Evolutionary conservation across 2,113 vertebrate species (phyloP), one percentile per base, ranked within the genome.

Genomic region (Serilophus lunatus): DNA sequence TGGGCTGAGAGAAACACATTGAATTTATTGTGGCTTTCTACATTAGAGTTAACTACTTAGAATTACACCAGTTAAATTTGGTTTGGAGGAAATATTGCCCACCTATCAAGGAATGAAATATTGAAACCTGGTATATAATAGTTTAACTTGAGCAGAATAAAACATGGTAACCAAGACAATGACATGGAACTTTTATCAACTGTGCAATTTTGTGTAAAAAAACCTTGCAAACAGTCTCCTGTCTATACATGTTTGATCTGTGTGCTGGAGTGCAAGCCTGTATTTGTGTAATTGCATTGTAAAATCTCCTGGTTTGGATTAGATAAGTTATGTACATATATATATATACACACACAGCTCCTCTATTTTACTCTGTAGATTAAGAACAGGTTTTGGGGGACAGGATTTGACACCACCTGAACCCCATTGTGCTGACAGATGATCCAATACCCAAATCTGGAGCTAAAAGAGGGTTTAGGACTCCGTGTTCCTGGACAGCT

Each of bases 1-100:
- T 56, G 69, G 56, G 63, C 45, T 60, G 84, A 91, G 87, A 88
- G 44, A 88, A 96, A 90, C 71, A 94, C 72, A 79, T 88, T 70
- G 64, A 51, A 60, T 86, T 93, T 82, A 78, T 76, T 85, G 60
- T 82, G 9, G 4, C 22, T 80, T 92, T 94, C 82, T 77, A 57
- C 76, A 71, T 88, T 81, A 59, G 47, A 69, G 36, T n/a, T 53
- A 40, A 82, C 80, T 79, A 10, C 44, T 80, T 61, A 45, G 45
- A 86, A 57, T 79, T 68, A 86, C 40, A 89, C 22, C 28, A 18
- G n/a, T 79, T 75, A 86, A 93, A 87, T 85, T 82, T 92, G 82
- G 51, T 86, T 85, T 51, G 33, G 78, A 94, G 75, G 61, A 93
- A 89, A 80, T 60, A 68, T 51, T 81, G 68, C 60, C 86, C 69